Evolutionary conservation across 2,113 vertebrate genomes (phyloP).

Genomic region (Nothobranchius kuhntae): DNA sequence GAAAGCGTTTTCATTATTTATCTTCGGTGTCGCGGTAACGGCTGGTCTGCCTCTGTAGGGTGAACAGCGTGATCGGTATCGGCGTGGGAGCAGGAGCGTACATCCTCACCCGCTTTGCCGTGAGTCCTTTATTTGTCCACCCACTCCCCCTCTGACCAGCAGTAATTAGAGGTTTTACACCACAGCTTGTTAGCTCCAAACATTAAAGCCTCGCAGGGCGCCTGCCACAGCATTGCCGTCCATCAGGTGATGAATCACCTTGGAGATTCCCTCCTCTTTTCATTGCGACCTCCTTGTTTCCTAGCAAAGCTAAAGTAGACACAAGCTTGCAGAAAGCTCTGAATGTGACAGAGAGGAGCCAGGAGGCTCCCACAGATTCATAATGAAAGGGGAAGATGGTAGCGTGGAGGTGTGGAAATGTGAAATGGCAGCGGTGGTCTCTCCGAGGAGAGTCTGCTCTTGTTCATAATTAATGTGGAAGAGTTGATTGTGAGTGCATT

Average conservation of each 20-base stretch:
- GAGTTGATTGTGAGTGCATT: slow-evolving; percentile 43
- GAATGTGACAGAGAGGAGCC: slow-evolving; percentile 18
- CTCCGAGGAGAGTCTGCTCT: slow-evolving; percentile 19
- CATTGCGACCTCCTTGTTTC: slow-evolving; percentile 26
- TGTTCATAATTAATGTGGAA: slow-evolving; percentile 35
- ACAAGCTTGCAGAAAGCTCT: slow-evolving; percentile 35
- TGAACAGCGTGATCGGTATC: slow-evolving; percentile 78
- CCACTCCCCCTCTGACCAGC: slow-evolving; percentile 12
- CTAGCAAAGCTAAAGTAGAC: slow-evolving; percentile 44
- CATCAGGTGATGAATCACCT: slow-evolving; percentile 49
- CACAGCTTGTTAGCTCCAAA: slow-evolving; percentile 22
- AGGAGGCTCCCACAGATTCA: slow-evolving; percentile 43
- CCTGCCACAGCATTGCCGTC: slow-evolving; percentile 19
- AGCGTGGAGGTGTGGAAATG: slow-evolving; percentile 19
- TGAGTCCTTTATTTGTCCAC: slow-evolving; percentile 54
- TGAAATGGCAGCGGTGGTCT: slow-evolving; percentile 1
- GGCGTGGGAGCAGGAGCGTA: slow-evolving; percentile 81
- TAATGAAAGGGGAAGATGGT: slow-evolving; percentile 30
- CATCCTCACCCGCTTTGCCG: slow-evolving; percentile 77
- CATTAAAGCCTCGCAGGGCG: slow-evolving; percentile 40
- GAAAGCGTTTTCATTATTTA: slow-evolving; percentile 4
- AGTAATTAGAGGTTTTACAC: slow-evolving; percentile 28
- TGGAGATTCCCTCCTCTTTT: slow-evolving; percentile 16
- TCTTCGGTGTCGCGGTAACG: slow-evolving; percentile 13
- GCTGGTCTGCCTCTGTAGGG: slow-evolving; percentile 53